Percentiles rank a stretch among this genome's conserved stretches.
phyloP scores from a whole-genome alignment of 2,797 vertebrate genomes.

The Chromis chromis region DNA sequence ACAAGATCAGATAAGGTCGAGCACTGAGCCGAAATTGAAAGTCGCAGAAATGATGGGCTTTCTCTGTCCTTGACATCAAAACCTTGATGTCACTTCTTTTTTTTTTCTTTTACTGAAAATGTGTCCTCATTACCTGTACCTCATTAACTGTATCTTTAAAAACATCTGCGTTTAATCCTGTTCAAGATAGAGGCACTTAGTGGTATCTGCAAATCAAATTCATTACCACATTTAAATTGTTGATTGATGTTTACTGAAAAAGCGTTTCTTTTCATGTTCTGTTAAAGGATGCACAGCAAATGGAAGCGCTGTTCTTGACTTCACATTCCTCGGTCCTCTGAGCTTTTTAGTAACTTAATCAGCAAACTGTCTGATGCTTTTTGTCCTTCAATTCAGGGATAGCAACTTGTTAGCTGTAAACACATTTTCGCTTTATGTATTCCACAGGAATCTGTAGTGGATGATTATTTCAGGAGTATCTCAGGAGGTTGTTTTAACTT shows the following conservation, averaged over 20 bases:
- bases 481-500: constrained; percentile 19
- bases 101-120: constrained; percentile 22
- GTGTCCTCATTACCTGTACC: constrained; percentile 39
- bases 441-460: constrained; percentile 9
- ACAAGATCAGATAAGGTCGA: constrained; percentile 26
- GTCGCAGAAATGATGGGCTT: constrained; percentile 2
- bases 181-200: constrained; percentile 45
- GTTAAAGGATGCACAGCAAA: constrained; percentile 42
- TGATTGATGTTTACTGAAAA: constrained; percentile 43
- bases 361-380: constrained; percentile 10
- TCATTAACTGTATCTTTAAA: constrained; percentile 39
- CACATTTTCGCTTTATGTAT: constrained; percentile 17
- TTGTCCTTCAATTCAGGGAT: constrained; percentile 32
- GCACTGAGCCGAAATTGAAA: constrained; percentile 20
- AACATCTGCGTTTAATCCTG: constrained; percentile 64
- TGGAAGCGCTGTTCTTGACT: constrained; percentile 31
- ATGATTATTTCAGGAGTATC: constrained; percentile 30
- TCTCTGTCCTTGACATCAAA: constrained; percentile 47
- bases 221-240: constrained; percentile 62
- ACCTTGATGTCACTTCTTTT: neutral
- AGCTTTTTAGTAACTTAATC: constrained; percentile 27
- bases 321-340: constrained; percentile 1
- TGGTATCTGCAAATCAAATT: constrained; percentile 65
- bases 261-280: constrained; percentile 13
- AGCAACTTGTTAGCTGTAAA: constrained; percentile 25